These are phyloP conservation scores for Apotomis turbidana DNA, from an alignment of 2,888 invertebrate genomes.

Conservation along the genomic window DNA sequence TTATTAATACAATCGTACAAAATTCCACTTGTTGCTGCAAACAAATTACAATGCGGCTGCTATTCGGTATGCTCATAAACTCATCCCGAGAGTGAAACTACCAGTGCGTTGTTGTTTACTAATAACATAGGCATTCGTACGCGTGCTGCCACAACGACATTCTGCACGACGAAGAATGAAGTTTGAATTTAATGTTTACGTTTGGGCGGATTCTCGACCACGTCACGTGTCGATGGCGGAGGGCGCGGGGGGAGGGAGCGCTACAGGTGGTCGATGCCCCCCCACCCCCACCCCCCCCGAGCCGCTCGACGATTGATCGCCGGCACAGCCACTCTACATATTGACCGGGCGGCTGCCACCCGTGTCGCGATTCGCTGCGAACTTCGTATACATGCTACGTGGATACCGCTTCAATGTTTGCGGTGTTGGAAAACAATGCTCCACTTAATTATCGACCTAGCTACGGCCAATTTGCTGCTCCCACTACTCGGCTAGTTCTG, in stretches of 20 bases:
- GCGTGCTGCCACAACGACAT: constrained; percentile 71
- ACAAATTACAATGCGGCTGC: constrained; percentile 27
- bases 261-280: constrained; percentile 75
- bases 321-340: constrained; percentile 82
- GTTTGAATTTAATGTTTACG: constrained; percentile 83
- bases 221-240: constrained; percentile 79
- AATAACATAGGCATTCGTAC: constrained; percentile 77
- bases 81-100: constrained; percentile 18
- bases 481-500: constrained; percentile 29
- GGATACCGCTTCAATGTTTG: constrained; percentile 50
- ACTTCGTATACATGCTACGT: constrained; percentile 69
- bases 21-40: constrained; percentile 33
- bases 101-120: constrained; percentile 72
- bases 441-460: constrained; percentile 42
- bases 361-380: constrained; percentile 73
- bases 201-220: constrained; percentile 81
- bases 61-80: constrained; percentile 27
- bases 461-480: constrained; percentile 33
- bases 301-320: constrained; percentile 78
- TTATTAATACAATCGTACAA: constrained; percentile 19
- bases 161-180: constrained; percentile 82
- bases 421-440: constrained; percentile 43
- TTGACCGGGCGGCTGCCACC: constrained; percentile 79
- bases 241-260: constrained; percentile 52
- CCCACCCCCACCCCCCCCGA: constrained; percentile 41